These are phyloP conservation scores for Heterodera schachtii DNA, from an alignment of 1,140 invertebrate species.

Conservation along the genomic window DNA sequence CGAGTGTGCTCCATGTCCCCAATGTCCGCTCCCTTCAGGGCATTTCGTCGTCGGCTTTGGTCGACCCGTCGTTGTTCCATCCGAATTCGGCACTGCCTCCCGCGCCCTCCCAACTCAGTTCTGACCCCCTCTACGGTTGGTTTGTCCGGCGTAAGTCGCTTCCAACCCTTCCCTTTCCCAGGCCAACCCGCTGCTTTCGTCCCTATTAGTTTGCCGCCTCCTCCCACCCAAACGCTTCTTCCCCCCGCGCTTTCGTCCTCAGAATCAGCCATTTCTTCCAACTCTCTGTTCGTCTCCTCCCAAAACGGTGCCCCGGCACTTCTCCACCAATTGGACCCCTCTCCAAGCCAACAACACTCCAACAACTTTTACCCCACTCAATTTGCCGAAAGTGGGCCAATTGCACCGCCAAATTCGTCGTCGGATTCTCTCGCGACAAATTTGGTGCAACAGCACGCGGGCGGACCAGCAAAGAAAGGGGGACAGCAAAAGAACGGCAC, in stretches of 20 bases:
- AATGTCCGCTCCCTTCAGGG: background rate
- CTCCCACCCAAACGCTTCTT: background rate
- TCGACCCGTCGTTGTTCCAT: conserved; percentile 4
- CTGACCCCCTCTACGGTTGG: conserved; percentile 22
- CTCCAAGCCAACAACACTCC: background rate
- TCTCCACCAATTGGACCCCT: background rate
- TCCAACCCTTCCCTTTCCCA: background rate
- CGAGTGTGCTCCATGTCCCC: background rate
- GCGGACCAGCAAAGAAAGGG: background rate
- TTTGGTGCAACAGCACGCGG: background rate
- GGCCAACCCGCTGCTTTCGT: background rate
- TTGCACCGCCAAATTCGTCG: background rate
- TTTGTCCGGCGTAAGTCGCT: background rate
- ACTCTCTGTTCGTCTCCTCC: background rate
- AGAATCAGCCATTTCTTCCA: conserved; percentile 9
- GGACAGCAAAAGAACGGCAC: background rate
- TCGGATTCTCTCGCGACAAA: background rate
- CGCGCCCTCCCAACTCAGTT: conserved; percentile 14
- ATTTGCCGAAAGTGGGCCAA: background rate
- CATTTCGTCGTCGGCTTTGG: conserved; percentile 3
- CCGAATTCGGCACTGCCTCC: conserved; percentile 15
- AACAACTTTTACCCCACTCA: background rate
- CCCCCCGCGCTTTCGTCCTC: conserved; percentile 13
- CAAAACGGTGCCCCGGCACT: background rate
- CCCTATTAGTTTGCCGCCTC: background rate